Conservation (phyloP, 2,797 vertebrate species). For the Linurgus olivaceus region DNA sequence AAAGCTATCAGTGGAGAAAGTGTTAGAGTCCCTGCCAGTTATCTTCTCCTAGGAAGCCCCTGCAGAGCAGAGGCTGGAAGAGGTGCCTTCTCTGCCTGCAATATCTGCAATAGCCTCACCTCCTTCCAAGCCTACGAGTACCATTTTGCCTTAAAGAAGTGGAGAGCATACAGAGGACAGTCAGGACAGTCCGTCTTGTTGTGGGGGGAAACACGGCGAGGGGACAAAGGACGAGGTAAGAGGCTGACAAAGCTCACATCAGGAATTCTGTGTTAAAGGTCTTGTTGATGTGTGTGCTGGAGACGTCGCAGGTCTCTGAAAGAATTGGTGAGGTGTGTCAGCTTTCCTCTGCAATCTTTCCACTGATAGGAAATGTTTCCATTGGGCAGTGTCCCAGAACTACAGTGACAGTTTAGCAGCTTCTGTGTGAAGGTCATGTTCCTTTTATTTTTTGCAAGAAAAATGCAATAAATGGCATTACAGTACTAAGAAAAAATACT, state of each 20-base stretch:
- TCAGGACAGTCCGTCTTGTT: neutral
- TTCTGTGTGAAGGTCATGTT: neutral
- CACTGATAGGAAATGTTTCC: neutral
- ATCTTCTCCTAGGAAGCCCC: neutral
- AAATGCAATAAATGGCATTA: neutral
- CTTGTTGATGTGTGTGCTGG: neutral
- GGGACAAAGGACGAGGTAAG: neutral
- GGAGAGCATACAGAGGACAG: neutral
- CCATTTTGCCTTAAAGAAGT: neutral
- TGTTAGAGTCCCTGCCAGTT: neutral
- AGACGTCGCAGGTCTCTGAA: neutral
- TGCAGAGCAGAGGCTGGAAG: neutral
- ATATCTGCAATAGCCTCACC: neutral
- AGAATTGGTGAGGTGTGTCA: neutral
- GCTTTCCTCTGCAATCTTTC: neutral
- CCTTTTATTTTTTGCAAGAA: neutral
- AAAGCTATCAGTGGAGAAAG: neutral
- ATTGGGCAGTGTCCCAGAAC: neutral
- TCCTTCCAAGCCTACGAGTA: rapidly evolving
- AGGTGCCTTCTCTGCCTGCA: neutral
- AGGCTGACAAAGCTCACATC: neutral
- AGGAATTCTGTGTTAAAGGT: neutral
- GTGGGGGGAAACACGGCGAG: rapidly evolving
- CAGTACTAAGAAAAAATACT: neutral
- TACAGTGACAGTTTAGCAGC: neutral